Conservation (phyloP, 2,888 invertebrate genomes). For the Tipula unca region DNA sequence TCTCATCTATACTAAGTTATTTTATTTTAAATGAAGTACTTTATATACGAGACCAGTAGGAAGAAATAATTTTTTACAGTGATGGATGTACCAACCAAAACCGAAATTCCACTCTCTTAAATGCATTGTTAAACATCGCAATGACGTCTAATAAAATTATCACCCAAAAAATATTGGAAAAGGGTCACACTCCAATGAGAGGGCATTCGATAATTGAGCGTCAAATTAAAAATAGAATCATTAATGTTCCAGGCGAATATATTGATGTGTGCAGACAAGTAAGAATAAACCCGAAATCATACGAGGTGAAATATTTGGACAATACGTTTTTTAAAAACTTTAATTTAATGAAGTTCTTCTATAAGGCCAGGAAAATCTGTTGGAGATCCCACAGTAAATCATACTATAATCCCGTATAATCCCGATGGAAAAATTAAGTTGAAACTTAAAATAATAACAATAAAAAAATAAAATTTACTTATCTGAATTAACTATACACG, state of each 20-base stretch:
- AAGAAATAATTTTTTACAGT: background rate
- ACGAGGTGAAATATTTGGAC: background rate
- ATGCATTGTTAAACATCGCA: background rate
- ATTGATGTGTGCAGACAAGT: background rate
- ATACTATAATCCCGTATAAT: background rate
- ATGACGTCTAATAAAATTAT: background rate
- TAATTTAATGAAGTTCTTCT: background rate
- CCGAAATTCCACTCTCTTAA: background rate
- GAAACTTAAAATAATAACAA: too few species aligned
- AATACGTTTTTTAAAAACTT: background rate
- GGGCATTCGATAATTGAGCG: too few species aligned
- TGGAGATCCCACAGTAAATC: background rate
- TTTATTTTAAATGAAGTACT: background rate
- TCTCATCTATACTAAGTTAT: background rate
- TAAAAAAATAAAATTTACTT: too few species aligned
- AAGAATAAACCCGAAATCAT: background rate
- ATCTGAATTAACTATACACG: too few species aligned
- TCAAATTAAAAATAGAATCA: too few species aligned
- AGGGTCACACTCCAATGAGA: background rate
- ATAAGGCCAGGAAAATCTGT: background rate
- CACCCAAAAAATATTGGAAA: background rate
- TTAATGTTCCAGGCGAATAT: too few species aligned
- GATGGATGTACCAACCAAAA: slow-evolving; percentile 14
- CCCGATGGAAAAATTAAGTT: background rate
- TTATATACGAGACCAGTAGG: background rate